These are phyloP conservation scores for Neomorphus geoffroyi DNA, from an alignment of 2,797 vertebrate genomes.

Conservation along the genomic window DNA sequence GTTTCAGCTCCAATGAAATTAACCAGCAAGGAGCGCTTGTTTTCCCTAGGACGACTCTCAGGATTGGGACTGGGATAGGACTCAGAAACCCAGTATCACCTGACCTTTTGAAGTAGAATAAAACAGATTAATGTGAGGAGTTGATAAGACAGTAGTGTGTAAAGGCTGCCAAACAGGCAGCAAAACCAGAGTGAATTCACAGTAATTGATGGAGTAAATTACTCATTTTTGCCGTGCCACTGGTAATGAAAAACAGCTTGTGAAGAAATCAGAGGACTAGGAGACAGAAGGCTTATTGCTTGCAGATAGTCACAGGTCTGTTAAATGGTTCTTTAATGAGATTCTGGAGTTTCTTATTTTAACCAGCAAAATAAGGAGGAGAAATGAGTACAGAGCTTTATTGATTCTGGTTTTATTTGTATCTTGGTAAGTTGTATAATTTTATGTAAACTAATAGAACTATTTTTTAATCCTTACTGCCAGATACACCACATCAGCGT, in stretches of 20 bases:
- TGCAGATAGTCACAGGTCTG: not conserved
- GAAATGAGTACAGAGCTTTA: not conserved
- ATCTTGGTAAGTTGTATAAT: not conserved
- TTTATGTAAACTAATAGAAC: not conserved
- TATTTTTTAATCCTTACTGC: not conserved
- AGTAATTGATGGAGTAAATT: not conserved
- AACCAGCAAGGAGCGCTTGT: not conserved
- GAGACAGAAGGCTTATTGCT: conserved; percentile 14
- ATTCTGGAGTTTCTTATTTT: not conserved
- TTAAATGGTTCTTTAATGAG: conserved; percentile 13
- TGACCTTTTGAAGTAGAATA: not conserved
- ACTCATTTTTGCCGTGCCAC: not conserved
- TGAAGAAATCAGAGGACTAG: not conserved
- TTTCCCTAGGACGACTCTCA: not conserved
- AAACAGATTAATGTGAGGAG: not conserved
- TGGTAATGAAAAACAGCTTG: conserved; percentile 1
- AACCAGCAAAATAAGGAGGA: not conserved
- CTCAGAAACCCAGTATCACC: not conserved
- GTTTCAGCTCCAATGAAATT: not conserved
- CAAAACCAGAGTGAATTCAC: conserved; percentile 5
- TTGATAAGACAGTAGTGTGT: not conserved
- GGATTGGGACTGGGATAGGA: not conserved
- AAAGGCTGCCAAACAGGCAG: not conserved
- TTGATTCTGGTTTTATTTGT: not conserved
- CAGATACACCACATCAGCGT: not conserved